Evolutionary conservation across 2,888 invertebrate genomes (phyloP).

Genomic region (Beris morrisii): DNA sequence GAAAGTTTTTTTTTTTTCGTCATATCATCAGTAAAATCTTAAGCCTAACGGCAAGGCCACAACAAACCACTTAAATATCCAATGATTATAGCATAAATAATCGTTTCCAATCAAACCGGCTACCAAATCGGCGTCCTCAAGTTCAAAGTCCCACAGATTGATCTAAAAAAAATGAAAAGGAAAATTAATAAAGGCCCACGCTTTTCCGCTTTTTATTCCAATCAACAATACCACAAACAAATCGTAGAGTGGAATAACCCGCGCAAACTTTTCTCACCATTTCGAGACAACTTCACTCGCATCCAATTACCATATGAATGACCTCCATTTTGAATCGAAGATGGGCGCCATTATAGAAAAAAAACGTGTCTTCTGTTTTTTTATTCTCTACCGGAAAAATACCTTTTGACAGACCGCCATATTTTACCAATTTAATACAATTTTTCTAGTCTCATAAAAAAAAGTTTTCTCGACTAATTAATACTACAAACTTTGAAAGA

Average conservation of each 20-base stretch:
- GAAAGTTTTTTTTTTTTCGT: too few species aligned
- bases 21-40: too few species aligned
- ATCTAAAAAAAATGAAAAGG: background rate
- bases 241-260: background rate
- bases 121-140: constrained; percentile 11
- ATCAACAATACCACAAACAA: background rate
- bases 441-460: too few species aligned
- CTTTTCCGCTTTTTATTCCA: constrained; percentile 4
- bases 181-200: constrained; percentile 14
- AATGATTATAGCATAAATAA: background rate
- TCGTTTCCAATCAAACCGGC: constrained; percentile 26
- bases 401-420: too few species aligned
- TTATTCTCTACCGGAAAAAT: background rate
- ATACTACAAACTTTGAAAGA: too few species aligned
- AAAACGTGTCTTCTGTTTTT: background rate
- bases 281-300: background rate
- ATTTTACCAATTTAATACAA: too few species aligned
- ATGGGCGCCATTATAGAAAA: background rate
- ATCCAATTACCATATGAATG: constrained; percentile 3
- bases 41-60: too few species aligned
- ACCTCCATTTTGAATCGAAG: constrained; percentile 3
- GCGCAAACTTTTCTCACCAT: background rate
- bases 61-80: too few species aligned
- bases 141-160: constrained; percentile 26
- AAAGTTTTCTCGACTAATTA: too few species aligned